Base-by-base conservation (phyloP, 2,113 vertebrate species). In the Lepisosteus osseus region DNA sequence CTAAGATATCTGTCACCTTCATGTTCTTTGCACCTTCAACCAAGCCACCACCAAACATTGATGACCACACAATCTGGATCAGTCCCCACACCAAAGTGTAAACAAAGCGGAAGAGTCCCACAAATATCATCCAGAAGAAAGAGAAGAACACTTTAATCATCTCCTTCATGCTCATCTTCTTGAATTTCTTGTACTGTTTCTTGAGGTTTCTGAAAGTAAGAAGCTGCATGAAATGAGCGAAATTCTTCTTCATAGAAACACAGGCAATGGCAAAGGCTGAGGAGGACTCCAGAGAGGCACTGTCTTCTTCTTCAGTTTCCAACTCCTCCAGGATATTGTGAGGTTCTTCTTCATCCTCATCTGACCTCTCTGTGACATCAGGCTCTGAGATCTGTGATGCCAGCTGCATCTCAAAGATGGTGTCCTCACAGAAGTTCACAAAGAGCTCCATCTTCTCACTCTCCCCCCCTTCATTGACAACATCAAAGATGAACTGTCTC, bases 381-480 rank as follows among this genome's bases (percentile, higher is more conserved):
- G 95, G 92, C 78, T 98, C 97, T 0, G 97, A 99, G 75, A 99
- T 99, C 78, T 97, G 94, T 0, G 97, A 98, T 0, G 97, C 97
- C 62, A 99, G 76, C 69, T 99, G 97, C 97, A 99, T 99, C 89
- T 99, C 97, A 80, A 99, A 99, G 83, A 99, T 98, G 0, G 97
- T 99, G 76, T 99, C 97, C 82, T 99, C 97, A 40, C 97, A 99
- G 84, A 99, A 99, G 81, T 97, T 99, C n/a, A 99, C 97, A 65
- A 99, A 99, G 6, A 99, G 90, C 59, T 99, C 97, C 97, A 99
- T 99, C 88, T 99, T 99, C 79, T 99, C 97, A n/a, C 96, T 96
- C 77, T 99, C 97, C 7, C 97, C 97, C 0, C 97, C 96, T 83
- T 99, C 96, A 17, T 99, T 99, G 76, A 99, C 97, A 7, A 99